These are phyloP conservation scores for Aptenodytes patagonicus DNA, from an alignment of 2,113 vertebrate genomes.

Conservation along the genomic window DNA sequence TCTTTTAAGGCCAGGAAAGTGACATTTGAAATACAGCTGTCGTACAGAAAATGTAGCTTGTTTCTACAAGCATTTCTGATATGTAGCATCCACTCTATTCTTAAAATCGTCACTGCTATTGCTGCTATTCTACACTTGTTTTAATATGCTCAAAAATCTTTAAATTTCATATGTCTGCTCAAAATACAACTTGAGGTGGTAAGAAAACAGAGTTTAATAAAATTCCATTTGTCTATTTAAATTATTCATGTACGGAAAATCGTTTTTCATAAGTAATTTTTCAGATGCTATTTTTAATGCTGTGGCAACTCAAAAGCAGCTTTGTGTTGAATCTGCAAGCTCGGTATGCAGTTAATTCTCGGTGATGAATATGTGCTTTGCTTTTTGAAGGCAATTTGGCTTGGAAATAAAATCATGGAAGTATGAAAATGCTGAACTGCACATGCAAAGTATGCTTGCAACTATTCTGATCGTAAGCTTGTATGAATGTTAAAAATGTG, in stretches of 20 bases:
- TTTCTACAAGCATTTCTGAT: not conserved
- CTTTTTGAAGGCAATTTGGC: conserved; percentile 35
- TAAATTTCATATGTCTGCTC: not conserved
- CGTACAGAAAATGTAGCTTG: not conserved
- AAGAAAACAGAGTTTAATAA: conserved; percentile 8
- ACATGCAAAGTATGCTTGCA: conserved; percentile 16
- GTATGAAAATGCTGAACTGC: conserved; percentile 46
- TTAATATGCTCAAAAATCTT: not conserved
- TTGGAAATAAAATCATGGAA: conserved; percentile 36
- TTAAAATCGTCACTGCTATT: not conserved
- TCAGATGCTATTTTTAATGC: conserved; percentile 43
- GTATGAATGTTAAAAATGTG: conserved; percentile 6
- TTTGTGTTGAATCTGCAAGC: conserved; percentile 50
- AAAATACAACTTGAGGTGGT: not conserved
- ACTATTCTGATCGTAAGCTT: not conserved
- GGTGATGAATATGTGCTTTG: conserved; percentile 22
- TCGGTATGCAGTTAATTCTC: not conserved
- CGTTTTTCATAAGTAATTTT: not conserved
- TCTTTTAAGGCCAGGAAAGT: not conserved
- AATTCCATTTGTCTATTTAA: not conserved
- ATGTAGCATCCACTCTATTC: not conserved
- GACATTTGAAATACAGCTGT: not conserved
- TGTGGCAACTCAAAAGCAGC: conserved; percentile 22
- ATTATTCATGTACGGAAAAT: conserved; percentile 4
- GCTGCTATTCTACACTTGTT: not conserved